Percentiles rank a stretch among this genome's conserved stretches.
Conservation (phyloP, 2,888 invertebrate genomes). For the Lepeophtheirus nordmannii region DNA sequence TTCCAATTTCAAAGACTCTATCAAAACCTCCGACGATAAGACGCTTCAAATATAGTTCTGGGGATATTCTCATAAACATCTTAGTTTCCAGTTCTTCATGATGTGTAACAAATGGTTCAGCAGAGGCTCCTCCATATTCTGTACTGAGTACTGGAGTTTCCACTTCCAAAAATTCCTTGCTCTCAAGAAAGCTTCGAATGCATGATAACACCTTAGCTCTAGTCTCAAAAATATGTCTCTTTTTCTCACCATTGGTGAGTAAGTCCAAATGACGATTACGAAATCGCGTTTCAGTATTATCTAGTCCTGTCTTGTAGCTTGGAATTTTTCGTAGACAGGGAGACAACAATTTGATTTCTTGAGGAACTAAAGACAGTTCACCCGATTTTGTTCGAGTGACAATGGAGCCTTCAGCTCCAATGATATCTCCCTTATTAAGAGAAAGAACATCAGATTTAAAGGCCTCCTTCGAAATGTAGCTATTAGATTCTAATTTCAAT, state of each 20-base stretch:
- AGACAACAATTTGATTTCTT: neutral
- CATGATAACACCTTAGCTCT: slow-evolving; percentile 25
- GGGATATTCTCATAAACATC: slow-evolving; percentile 27
- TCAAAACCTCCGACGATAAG: slow-evolving; percentile 27
- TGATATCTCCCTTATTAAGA: slow-evolving; percentile 4
- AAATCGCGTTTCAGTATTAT: neutral
- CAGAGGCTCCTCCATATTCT: slow-evolving; percentile 26
- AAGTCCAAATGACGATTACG: slow-evolving; percentile 23
- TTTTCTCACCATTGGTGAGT: neutral
- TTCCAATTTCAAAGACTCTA: slow-evolving; percentile 26
- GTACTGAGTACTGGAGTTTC: slow-evolving; percentile 27
- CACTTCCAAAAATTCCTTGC: slow-evolving; percentile 26
- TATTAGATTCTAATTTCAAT: neutral
- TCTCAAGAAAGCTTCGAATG: slow-evolving; percentile 25
- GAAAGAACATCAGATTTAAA: neutral
- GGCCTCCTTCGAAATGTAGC: neutral
- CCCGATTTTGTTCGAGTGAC: slow-evolving; percentile 4
- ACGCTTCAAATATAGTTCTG: slow-evolving; percentile 27
- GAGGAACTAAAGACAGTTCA: slow-evolving; percentile 5
- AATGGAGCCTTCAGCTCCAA: slow-evolving; percentile 6
- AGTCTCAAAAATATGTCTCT: slow-evolving; percentile 7
- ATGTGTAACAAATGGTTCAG: slow-evolving; percentile 27
- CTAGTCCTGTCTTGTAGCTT: neutral
- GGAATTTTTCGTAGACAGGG: slow-evolving; percentile 8
- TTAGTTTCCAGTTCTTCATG: slow-evolving; percentile 26